Conservation (phyloP, 2,113 vertebrate genomes). For the Syngnathus floridae region DNA sequence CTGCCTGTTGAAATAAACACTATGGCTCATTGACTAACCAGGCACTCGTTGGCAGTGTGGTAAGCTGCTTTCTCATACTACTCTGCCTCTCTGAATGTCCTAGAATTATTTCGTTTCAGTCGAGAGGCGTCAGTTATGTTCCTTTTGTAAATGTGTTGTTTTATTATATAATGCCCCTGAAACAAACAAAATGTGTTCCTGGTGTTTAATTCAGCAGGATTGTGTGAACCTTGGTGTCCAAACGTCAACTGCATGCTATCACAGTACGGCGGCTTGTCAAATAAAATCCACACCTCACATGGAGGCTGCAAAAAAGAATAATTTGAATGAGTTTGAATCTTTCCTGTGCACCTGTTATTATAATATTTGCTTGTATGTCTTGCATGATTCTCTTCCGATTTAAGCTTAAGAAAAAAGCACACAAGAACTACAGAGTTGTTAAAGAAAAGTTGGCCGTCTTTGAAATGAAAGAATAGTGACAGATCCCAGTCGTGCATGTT, state of each 20-base stretch:
- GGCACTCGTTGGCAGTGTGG: constrained; percentile 14
- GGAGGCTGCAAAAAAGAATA: constrained; percentile 11
- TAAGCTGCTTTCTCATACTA: constrained; percentile 5
- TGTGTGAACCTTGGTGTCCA: constrained; percentile 13
- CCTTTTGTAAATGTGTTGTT: neutral
- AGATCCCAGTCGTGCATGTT: constrained; percentile 34
- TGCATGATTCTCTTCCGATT: neutral
- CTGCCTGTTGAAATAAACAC: constrained; percentile 57
- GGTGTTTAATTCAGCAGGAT: constrained; percentile 24
- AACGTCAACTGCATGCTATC: constrained; percentile 16
- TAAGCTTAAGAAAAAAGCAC: neutral
- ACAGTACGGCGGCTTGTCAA: constrained; percentile 32
- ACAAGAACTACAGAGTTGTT: neutral
- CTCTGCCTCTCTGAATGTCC: constrained; percentile 11
- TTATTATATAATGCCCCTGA: constrained; percentile 11
- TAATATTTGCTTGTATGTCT: neutral
- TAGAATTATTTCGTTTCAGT: neutral
- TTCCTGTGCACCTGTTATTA: neutral
- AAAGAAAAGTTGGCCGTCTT: neutral
- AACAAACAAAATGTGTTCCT: constrained; percentile 18
- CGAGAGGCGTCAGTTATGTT: constrained; percentile 1
- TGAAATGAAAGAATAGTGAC: constrained; percentile 13
- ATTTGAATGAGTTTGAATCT: neutral
- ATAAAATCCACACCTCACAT: constrained; percentile 27
- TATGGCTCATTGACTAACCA: constrained; percentile 51